Evolutionary conservation across 2,113 vertebrate species (phyloP), one percentile per base, ranked within the genome.

Genomic region (Sialia sialis): DNA sequence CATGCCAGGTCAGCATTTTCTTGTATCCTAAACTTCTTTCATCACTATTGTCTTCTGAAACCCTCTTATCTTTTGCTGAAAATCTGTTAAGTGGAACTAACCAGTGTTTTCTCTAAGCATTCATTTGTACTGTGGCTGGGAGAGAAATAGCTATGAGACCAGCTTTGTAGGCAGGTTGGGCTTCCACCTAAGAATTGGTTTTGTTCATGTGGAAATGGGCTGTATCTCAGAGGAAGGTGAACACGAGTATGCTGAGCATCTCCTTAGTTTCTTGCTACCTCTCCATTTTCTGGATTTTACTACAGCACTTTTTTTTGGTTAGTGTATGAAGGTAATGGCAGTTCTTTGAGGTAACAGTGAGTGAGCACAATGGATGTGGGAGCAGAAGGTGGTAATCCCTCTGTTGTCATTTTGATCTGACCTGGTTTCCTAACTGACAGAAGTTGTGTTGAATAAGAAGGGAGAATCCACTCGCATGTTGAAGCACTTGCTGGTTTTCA

Each of bases 51-150:
- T 49, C 19, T 52, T 81, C 34, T 87, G 83, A 84, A 93, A 58
- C 21, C 4, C 73, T 54, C 32, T 51, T 74, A 46, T 18, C 60
- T 89, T 89, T 44, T 64, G 22, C 56, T 76, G 48, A 49, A 88
- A 75, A 43, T 77, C 23, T 74, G 8, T 43, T 59, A 72, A 56
- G 5, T 89, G 62, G 27, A 32, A 87, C 60, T 77, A 36, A 36
- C 1, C 1, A 52, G 2, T 1, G 1, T 39, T 74, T 88, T 74
- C 34, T 75, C 0, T 63, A 14, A 17, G 58, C 32, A 30, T 8
- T 4, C 14, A 0, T 72, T 17, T 67, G 30, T 69, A 4, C 13
- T 58, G 56, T 74, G 39, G n/a, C 15, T 69, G 44, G 60, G 29
- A 76, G n/a, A 58, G 29, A 77, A 59, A 17, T 44, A 72, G 32